Base-by-base conservation (phyloP, 2,888 invertebrate genomes). In the Spisula subtruncata region DNA sequence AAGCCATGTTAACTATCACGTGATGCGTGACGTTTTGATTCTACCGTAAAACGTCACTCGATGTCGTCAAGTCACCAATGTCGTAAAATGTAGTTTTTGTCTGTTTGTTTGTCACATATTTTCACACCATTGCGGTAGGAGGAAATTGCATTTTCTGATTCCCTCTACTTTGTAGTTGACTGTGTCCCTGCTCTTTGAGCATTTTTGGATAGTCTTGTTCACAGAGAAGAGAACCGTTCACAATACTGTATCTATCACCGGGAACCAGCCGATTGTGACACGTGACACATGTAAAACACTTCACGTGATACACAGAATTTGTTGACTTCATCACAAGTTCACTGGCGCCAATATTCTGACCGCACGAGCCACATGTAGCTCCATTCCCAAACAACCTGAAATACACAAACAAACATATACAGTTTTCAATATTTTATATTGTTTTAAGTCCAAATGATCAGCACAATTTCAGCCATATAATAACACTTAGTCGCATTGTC, bases 201-300 rank as follows among this genome's bases (percentile, higher is more conserved):
- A 99, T 97, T 97, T 99, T 99, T 97, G 98, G 98, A 98, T 98
- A 99, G 97, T 99, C 99, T 97, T 98, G 98, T 97, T 99, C 99
- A 97, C 99, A 99, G 93, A 99, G 98, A 96, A 99, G 97, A 96
- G 98, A 98, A 94, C 99, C 99, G 96, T 98, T 98, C 95, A 99
- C 97, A 97, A 99, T 98, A 97, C 98, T 98, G 97, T 98, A 99
- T 97, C 98, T 98, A 98, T 99, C 99, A 96, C 99, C 99, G 96
- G 98, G 98, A 97, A 98, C 98, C 96, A 99, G 98, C 97, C 98
- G 98, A 96, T 98, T 98, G 96, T 98, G 98, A 97, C 99, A 99
- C 97, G 99, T 98, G 97, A 98, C 98, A 97, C 99, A 99, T 95
- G 98, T 98, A 97, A 99, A 99, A 97, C 99, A 99, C 97, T 98